A percentile compares a stretch with the other conserved stretches of the same genome.
These are phyloP conservation scores for Papilio xuthus DNA, from an alignment of 1,140 invertebrate species.

Conservation along the genomic window DNA sequence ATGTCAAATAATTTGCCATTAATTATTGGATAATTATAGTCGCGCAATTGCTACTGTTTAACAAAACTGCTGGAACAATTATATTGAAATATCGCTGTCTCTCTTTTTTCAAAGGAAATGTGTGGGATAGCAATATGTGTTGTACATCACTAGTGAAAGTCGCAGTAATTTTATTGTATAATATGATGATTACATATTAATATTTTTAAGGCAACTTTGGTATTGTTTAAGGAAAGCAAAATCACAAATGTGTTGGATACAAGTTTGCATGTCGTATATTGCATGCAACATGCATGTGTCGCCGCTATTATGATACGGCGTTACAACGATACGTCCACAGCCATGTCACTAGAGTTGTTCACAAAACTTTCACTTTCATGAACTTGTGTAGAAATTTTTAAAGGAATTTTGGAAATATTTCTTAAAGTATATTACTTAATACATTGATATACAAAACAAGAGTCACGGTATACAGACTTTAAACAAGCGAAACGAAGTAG, in stretches of 20 bases:
- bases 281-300: neutral
- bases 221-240: neutral
- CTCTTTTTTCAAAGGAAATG: no score
- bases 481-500: neutral
- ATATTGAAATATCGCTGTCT: no score
- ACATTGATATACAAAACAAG: no score
- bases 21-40: no score
- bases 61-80: no score
- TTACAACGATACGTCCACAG: neutral
- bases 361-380: neutral
- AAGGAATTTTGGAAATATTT: neutral
- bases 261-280: neutral
- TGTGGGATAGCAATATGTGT: no score
- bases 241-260: slow-evolving; percentile 5
- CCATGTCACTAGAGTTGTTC: neutral
- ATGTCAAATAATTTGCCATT: neutral
- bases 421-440: no score
- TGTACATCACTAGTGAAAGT: no score
- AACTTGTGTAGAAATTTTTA: slow-evolving; percentile 6
- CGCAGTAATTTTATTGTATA: no score
- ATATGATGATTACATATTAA: neutral
- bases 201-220: neutral
- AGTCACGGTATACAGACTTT: neutral
- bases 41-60: no score
- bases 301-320: neutral